Evolutionary conservation across 2,113 vertebrate genomes (phyloP).

Genomic region (Alethe diademata): DNA sequence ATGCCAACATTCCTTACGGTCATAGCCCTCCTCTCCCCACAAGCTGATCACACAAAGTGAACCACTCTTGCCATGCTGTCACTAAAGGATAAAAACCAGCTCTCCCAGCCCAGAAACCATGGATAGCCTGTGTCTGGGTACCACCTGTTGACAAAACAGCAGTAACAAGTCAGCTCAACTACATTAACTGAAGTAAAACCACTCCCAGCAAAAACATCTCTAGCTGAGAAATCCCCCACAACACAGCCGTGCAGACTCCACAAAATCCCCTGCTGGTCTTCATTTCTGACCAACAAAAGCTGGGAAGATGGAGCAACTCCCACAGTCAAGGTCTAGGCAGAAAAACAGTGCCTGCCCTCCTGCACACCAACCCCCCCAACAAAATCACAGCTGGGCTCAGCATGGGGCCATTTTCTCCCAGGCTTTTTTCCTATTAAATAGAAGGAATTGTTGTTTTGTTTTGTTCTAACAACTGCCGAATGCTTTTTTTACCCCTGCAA

Average conservation of each 20-base stretch:
- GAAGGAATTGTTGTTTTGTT: neutral
- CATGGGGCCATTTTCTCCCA: neutral
- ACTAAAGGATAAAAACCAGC: neutral
- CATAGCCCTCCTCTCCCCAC: neutral
- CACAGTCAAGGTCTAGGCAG: neutral
- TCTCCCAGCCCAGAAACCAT: neutral
- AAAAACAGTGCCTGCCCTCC: neutral
- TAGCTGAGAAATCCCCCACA: accelerated
- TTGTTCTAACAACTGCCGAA: neutral
- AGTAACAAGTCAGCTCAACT: neutral
- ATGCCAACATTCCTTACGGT: neutral
- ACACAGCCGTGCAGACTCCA: neutral
- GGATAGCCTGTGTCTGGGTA: neutral
- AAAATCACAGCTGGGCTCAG: neutral
- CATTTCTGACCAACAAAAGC: neutral
- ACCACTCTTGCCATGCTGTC: neutral
- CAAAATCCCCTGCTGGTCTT: neutral
- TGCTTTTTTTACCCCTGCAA: neutral
- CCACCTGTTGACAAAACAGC: neutral
- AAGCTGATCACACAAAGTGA: neutral
- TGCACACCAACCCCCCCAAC: accelerated
- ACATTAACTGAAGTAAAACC: neutral
- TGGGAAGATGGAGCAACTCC: neutral
- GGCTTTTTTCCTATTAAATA: neutral
- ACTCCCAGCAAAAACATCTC: neutral